Base-by-base conservation (phyloP, 2,888 invertebrate genomes). In the Artemia sinica region DNA sequence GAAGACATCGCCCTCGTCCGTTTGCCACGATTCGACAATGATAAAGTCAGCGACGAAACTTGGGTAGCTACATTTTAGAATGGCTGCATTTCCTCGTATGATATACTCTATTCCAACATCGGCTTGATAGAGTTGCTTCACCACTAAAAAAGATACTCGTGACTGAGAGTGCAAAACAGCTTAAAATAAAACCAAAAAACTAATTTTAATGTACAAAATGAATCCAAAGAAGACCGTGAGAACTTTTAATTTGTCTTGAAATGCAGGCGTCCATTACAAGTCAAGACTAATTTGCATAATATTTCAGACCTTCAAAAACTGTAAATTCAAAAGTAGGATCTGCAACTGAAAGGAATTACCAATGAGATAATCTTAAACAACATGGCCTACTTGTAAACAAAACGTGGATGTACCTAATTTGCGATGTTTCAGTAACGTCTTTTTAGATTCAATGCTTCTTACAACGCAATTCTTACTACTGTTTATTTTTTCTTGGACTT, bases 11-110 rank as follows among this genome's bases (percentile, higher is more conserved):
- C 85, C 84, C 74, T 86, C 83, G 79, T 89, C 87, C 73, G 88
- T 89, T 74, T 88, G 87, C 91, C 91, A 91, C 67, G 89, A 87
- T 69, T 88, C 82, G 73, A 94, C 90, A 76, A 82, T 84, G 72
- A 94, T 89, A 80, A 92, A 93, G 81, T 93, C 92, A 71, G 89
- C 89, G 72, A 92, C 91, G 80, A 91, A 94, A 72, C 90, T 90
- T 67, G 93, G 93, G 76, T 91, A 87, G 75, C 88, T 88, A 81
- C 91, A 91, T 80, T 90, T 91, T 63, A 74, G 50, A 75, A 91
- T 81, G 72, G 89, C 91, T 75, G 90, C 85, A 79, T 91, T 91
- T 74, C 91, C 91, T 74, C 89, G 85, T 76, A 91, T 91, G 70
- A 88, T 89, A 79, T 91, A 90, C 78, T 91, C 91, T 80, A 91